phyloP scores from a whole-genome alignment of 1,140 invertebrate species.

The Formica selysi region DNA sequence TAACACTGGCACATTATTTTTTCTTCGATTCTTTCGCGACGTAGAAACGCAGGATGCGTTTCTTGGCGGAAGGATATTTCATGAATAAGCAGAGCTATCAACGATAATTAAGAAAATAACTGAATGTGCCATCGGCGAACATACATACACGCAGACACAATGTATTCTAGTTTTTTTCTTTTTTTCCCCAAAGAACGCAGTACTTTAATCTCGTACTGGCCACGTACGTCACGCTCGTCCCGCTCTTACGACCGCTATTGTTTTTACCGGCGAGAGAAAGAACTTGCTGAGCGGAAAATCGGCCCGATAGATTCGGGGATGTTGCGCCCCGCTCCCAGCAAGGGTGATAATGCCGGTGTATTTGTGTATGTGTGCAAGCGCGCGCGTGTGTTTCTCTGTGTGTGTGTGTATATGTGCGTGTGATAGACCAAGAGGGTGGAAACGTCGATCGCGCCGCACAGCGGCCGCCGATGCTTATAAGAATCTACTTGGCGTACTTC shows the following conservation, averaged over 20 bases:
- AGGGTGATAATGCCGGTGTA: conserved; percentile 33
- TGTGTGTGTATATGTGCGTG: conserved; percentile 13
- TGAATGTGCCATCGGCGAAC: conserved; percentile 13
- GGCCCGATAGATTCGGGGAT: conserved; percentile 72
- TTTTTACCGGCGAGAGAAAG: conserved; percentile 61
- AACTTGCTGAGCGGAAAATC: conserved; percentile 71
- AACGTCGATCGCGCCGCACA: conserved; percentile 59
- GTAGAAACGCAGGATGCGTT: not conserved
- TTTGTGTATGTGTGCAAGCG: not conserved
- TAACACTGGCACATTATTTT: not conserved
- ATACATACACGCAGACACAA: conserved; percentile 9
- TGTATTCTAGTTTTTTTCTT: not conserved
- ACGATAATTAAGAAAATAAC: conserved; percentile 35
- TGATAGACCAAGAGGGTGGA: conserved; percentile 8
- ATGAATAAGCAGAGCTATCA: not conserved
- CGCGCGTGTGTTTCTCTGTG: not conserved
- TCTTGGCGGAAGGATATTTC: not conserved
- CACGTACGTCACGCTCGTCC: conserved; percentile 22
- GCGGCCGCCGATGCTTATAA: conserved; percentile 71
- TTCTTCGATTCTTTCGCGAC: not conserved
- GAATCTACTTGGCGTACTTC: conserved; percentile 75
- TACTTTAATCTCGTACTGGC: conserved; percentile 55
- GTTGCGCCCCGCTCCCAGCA: conserved; percentile 47
- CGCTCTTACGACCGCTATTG: conserved; percentile 35
- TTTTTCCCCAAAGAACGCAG: not conserved